A percentile compares a stretch with the other conserved stretches of the same genome.
Evolutionary conservation across 2,888 invertebrate genomes (phyloP).

Genomic region (Drosophila seclusa): DNA sequence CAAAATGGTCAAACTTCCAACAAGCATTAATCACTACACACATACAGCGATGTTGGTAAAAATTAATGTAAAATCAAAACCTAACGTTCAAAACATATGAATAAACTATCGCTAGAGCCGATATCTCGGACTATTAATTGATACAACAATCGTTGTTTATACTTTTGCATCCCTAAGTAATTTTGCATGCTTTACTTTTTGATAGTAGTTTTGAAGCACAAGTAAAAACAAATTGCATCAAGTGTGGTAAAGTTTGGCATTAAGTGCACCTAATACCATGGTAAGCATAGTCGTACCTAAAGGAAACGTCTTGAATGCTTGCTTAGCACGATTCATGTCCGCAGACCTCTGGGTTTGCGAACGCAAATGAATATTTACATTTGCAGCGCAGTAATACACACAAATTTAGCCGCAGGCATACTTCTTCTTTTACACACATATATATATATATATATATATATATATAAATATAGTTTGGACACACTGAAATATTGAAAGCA

Average conservation of each 20-base stretch:
- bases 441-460: not conserved
- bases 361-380: conserved; percentile 39
- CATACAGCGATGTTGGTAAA: not conserved
- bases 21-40: not conserved
- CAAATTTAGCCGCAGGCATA: conserved; percentile 32
- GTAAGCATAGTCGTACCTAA: conserved; percentile 18
- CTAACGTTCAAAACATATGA: not conserved
- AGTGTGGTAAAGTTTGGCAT: not conserved
- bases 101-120: not conserved
- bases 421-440: not conserved
- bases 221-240: not conserved
- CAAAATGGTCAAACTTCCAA: not conserved
- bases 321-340: not conserved
- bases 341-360: conserved; percentile 26
- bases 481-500: not conserved
- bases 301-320: not conserved
- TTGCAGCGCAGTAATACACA: conserved; percentile 14
- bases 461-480: not conserved
- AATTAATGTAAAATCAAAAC: not conserved
- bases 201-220: conserved; percentile 7
- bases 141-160: not conserved
- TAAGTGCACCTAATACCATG: conserved; percentile 22
- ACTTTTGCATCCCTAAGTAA: conserved; percentile 11
- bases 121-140: not conserved
- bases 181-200: conserved; percentile 20